Base-by-base conservation (phyloP, 2,113 vertebrate species). In the Carlito syrichta region DNA sequence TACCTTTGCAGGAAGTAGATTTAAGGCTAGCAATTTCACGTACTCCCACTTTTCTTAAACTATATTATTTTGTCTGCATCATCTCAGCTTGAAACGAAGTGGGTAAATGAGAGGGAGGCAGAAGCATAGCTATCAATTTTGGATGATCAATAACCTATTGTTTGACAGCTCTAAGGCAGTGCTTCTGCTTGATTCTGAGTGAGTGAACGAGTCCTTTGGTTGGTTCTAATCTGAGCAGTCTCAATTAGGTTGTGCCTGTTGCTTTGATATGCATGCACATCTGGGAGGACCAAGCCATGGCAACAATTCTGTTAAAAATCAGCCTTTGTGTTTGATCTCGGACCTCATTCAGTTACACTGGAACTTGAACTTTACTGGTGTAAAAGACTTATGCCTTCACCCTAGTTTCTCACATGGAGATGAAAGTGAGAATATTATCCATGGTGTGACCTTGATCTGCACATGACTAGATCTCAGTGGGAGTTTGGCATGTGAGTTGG, bases 361-460 rank as follows among this genome's bases (percentile, higher is more conserved):
- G 73, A 50, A 54, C 60, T 92, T 90, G 84, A 68, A 82, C 89
- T 96, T 89, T 19, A 71, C 78, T 77, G 71, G 95, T 90, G 30
- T 86, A 78, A 95, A 79, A 58, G 66, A 30, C 78, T 89, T 78
- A 38, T 20, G 77, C 54, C 85, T 88, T 89, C 60, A 23, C 69
- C 62, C 76, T 32, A 35, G 19, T 90, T 94, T 91, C 86, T 96
- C 86, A 94, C 45, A 3, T 71, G 43, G 71, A 90, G 86, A 82
- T 95, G 81, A 92, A 95, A 97, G 86, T 81, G 77, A 91, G 66
- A 85, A 22, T 66, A 88, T 89, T 96, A 58, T 74, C 86, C 12
- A 12, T 38, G 45, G 30, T 84, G 56, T 93, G 93, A 96, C 89
- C 96, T 95, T 92, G 68, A 71, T 95, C 83, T 66, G 56, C 85